Conservation (phyloP, 2,113 vertebrate genomes). For the Prionailurus bengalensis region DNA sequence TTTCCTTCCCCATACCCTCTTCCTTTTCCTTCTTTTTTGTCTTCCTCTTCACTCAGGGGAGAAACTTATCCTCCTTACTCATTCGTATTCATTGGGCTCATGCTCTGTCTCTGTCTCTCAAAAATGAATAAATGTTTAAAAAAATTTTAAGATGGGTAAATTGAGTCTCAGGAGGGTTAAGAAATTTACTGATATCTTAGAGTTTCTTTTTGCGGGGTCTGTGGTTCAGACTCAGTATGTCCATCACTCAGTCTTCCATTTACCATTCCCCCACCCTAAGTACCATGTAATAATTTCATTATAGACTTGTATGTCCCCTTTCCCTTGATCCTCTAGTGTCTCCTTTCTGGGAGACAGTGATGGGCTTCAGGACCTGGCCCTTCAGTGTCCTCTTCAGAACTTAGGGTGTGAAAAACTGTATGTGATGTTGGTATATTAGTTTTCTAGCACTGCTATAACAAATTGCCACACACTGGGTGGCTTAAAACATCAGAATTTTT, state of each 20-base stretch:
- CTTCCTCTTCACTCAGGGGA: background rate
- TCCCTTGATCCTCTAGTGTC: background rate
- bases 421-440: fast-evolving
- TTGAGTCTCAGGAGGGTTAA: background rate
- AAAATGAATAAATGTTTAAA: too few species aligned
- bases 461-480: background rate
- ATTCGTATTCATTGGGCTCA: too few species aligned
- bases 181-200: background rate
- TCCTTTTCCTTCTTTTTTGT: background rate
- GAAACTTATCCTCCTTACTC: background rate
- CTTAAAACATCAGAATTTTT: background rate
- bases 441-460: background rate
- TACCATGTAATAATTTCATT: too few species aligned
- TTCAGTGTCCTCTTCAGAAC: background rate
- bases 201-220: background rate
- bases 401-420: background rate
- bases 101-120: too few species aligned
- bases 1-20: background rate
- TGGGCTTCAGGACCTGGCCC: background rate
- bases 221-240: background rate
- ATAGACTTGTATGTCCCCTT: background rate
- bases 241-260: background rate
- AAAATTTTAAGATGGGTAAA: too few species aligned
- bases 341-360: background rate
- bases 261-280: background rate